Conservation (phyloP, 1,140 invertebrate genomes). For the Drosophila mauritiana region DNA sequence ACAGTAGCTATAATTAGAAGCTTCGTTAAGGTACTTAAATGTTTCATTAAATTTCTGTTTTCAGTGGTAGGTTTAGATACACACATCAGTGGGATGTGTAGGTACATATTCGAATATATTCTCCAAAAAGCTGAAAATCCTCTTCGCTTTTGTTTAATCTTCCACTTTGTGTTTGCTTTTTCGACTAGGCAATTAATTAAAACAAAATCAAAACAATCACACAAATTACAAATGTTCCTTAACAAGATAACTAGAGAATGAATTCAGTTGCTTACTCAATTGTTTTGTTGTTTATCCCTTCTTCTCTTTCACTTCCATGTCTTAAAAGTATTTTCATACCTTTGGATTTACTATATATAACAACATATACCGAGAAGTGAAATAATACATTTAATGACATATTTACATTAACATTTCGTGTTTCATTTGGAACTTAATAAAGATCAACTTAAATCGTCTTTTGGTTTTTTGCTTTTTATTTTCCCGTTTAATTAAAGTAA, state of each 20-base stretch:
- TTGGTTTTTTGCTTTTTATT: conserved; percentile 31
- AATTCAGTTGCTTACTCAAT: conserved; percentile 22
- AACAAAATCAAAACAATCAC: conserved; percentile 10
- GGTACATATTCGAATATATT: conserved; percentile 68
- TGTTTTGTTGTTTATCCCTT: neutral
- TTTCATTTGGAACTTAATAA: conserved; percentile 2
- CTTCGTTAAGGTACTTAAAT: conserved; percentile 75
- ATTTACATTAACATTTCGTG: conserved; percentile 24
- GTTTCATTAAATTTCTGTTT: conserved; percentile 71
- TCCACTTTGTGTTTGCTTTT: neutral
- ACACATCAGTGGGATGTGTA: conserved; percentile 46
- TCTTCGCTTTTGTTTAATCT: neutral
- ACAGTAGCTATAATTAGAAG: conserved; percentile 64
- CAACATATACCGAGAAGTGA: conserved; percentile 25
- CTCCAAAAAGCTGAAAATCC: conserved; percentile 39
- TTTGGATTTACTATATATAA: conserved; percentile 3
- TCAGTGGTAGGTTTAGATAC: conserved; percentile 73
- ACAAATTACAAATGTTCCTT: conserved; percentile 42
- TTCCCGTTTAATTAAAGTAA: conserved; percentile 62
- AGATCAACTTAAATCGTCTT: conserved; percentile 64
- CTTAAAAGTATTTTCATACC: conserved; percentile 7
- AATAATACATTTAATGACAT: conserved; percentile 8
- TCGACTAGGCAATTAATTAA: conserved; percentile 24
- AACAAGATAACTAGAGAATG: conserved; percentile 38
- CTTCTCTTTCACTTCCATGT: neutral